A percentile compares a stretch with the other conserved stretches of the same genome.
phyloP scores from a whole-genome alignment of 2,797 vertebrate genomes.

The Gallirallus australis region DNA sequence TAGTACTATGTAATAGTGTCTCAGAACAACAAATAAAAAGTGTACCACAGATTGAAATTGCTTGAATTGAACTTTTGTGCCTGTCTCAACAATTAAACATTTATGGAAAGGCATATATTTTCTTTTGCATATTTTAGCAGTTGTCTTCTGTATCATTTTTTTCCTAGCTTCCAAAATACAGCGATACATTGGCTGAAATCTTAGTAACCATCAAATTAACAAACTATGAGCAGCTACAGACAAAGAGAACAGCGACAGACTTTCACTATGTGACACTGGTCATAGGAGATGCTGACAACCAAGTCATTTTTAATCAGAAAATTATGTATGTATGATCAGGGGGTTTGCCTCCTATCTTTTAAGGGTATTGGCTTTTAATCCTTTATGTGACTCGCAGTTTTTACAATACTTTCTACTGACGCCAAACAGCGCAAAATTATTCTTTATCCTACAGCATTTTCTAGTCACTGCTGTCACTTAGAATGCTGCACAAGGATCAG shows the following conservation, averaged over 20 bases:
- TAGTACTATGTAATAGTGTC: background rate
- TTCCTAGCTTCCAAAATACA: slow-evolving; percentile 89
- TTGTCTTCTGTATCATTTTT: background rate
- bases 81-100: background rate
- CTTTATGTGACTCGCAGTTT: background rate
- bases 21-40: background rate
- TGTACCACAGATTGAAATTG: background rate
- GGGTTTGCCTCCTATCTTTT: background rate
- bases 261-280: slow-evolving; percentile 88
- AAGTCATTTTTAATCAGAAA: slow-evolving; percentile 90
- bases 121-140: background rate
- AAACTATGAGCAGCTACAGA: slow-evolving; percentile 88
- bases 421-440: background rate
- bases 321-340: slow-evolving; percentile 84
- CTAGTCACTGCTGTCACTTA: background rate
- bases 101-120: background rate
- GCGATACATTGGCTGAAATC: slow-evolving; percentile 85
- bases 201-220: slow-evolving; percentile 87
- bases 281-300: slow-evolving; percentile 92
- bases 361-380: background rate
- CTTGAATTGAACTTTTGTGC: background rate
- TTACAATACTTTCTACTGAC: background rate
- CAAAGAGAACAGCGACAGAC: slow-evolving; percentile 88
- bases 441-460: background rate
- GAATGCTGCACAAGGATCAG: background rate